Conservation (phyloP, 2,113 vertebrate species). For the Hiodon tergisus region DNA sequence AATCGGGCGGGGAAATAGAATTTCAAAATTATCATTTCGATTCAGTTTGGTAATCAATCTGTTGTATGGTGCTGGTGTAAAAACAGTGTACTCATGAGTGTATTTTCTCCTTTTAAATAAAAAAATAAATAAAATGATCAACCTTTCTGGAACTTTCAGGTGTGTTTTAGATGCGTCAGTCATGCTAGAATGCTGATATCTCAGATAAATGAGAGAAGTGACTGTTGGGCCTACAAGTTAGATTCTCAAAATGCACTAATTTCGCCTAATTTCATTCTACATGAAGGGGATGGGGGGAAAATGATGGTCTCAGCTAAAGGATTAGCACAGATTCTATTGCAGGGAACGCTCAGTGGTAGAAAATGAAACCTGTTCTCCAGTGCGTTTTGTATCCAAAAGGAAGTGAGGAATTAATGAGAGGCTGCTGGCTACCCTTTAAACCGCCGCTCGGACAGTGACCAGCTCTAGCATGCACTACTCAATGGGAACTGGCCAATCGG, state of each 20-base stretch:
- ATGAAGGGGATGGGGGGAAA: too few relatives aligned
- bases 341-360: too few relatives aligned
- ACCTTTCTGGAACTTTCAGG: conserved; percentile 36
- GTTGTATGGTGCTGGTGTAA: conserved; percentile 54
- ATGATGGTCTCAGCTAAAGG: too few relatives aligned
- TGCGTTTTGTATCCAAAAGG: too few relatives aligned
- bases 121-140: conserved; percentile 53
- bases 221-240: background rate
- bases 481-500: too few relatives aligned
- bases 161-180: conserved; percentile 16
- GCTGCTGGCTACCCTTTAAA: too few relatives aligned
- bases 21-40: background rate
- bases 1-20: background rate
- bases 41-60: conserved; percentile 38
- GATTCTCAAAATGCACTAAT: background rate
- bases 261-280: background rate
- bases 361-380: too few relatives aligned
- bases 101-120: conserved; percentile 55
- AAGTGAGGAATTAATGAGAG: too few relatives aligned
- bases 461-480: too few relatives aligned
- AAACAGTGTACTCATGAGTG: conserved; percentile 53
- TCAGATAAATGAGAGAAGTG: background rate
- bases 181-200: conserved; percentile 15
- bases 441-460: too few relatives aligned
- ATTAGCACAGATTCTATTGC: too few relatives aligned